These are phyloP conservation scores for Nebria salina DNA, from an alignment of 2,888 invertebrate species.

Conservation along the genomic window DNA sequence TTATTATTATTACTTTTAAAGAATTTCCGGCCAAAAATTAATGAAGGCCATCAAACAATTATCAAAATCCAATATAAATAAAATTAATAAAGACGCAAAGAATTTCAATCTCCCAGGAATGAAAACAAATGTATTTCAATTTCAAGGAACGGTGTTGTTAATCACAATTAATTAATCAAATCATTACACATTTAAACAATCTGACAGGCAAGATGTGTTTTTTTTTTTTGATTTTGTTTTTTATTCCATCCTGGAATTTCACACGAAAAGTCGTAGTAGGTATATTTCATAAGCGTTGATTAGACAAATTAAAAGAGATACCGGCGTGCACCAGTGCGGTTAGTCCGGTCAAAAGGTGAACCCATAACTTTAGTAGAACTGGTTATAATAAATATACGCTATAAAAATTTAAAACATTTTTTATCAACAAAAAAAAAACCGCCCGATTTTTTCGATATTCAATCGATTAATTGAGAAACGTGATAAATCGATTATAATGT, in stretches of 20 bases:
- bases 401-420: background rate
- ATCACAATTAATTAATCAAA: conserved; percentile 1
- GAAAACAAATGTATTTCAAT: background rate
- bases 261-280: background rate
- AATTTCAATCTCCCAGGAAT: background rate
- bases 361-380: background rate
- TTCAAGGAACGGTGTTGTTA: background rate
- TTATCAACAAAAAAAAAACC: conserved; percentile 18
- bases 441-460: conserved; percentile 33
- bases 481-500: conserved; percentile 43
- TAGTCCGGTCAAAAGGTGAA: background rate
- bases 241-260: background rate
- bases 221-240: no score
- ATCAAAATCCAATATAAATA: background rate
- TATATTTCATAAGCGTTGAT: background rate
- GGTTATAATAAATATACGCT: background rate
- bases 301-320: background rate
- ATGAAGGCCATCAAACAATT: background rate
- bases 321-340: background rate
- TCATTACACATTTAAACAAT: background rate
- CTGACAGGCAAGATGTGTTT: background rate
- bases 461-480: conserved; percentile 39
- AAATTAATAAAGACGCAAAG: conserved; percentile 3
- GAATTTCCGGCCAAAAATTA: conserved; percentile 44
- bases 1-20: background rate